These are phyloP conservation scores for Sycophaga agraensis DNA, from an alignment of 1,140 invertebrate genomes.

Conservation along the genomic window DNA sequence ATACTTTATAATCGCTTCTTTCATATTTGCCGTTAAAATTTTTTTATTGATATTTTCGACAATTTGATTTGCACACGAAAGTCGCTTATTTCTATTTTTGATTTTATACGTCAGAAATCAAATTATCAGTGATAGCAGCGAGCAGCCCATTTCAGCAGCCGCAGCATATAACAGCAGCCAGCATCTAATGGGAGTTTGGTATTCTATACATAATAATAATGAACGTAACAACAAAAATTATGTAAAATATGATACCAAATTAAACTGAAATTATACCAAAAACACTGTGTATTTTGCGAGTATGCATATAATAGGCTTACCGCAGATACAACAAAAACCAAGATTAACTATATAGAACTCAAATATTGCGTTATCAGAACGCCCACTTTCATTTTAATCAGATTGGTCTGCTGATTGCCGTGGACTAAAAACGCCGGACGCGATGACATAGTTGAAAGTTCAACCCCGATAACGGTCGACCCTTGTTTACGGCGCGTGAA, in stretches of 20 bases:
- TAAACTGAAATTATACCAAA: too few relatives aligned
- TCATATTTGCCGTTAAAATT: background rate
- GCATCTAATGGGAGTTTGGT: conserved; percentile 44
- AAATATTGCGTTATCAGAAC: too few relatives aligned
- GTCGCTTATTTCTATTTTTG: background rate
- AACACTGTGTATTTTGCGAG: too few relatives aligned
- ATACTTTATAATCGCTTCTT: background rate
- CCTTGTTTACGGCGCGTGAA: background rate
- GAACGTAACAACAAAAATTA: too few relatives aligned
- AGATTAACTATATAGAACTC: too few relatives aligned
- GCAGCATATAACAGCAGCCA: conserved; percentile 49
- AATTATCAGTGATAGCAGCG: conserved; percentile 53
- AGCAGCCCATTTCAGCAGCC: conserved; percentile 52
- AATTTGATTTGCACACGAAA: background rate
- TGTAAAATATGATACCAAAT: too few relatives aligned
- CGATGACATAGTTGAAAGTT: background rate
- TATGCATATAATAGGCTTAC: too few relatives aligned
- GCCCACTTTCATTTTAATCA: background rate
- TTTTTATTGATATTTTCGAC: background rate
- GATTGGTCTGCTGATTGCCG: background rate
- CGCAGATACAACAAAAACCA: too few relatives aligned
- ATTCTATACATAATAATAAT: too few relatives aligned
- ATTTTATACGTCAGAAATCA: conserved; percentile 11
- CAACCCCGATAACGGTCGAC: background rate
- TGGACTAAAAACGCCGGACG: background rate